These are phyloP conservation scores for Pandion haliaetus DNA, from an alignment of 2,113 vertebrate genomes.

Conservation along the genomic window DNA sequence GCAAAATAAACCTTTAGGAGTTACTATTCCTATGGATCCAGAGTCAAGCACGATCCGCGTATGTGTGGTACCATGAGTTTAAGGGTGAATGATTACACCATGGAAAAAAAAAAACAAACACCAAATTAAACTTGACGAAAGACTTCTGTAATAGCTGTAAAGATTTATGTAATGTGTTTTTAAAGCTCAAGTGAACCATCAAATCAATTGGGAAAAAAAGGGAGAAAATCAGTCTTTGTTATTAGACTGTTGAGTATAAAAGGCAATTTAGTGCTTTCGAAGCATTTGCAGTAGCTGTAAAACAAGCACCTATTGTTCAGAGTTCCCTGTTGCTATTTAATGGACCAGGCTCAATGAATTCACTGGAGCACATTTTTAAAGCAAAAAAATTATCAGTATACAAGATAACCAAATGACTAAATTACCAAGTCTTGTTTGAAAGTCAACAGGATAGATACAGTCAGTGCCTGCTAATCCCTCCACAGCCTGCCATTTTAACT, in stretches of 20 bases:
- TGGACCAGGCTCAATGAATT: slow-evolving; percentile 24
- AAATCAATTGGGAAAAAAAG: slow-evolving; percentile 37
- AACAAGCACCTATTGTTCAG: slow-evolving; percentile 64
- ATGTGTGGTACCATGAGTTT: not conserved
- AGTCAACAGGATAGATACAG: not conserved
- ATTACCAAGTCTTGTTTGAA: not conserved
- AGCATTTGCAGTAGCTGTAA: slow-evolving; percentile 54
- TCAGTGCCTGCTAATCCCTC: not conserved
- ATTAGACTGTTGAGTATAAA: slow-evolving; percentile 60
- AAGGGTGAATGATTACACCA: not conserved
- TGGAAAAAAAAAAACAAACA: not conserved
- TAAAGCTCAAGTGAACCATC: slow-evolving; percentile 63
- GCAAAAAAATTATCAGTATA: not conserved
- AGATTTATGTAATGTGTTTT: slow-evolving; percentile 63
- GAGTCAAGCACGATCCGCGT: not conserved
- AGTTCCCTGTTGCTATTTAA: slow-evolving; percentile 23
- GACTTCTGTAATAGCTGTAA: slow-evolving; percentile 44
- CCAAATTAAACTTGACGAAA: slow-evolving; percentile 52
- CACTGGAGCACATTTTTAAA: not conserved
- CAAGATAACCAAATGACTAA: not conserved
- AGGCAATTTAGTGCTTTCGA: slow-evolving; percentile 62
- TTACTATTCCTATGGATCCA: not conserved
- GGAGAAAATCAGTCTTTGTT: slow-evolving; percentile 60
- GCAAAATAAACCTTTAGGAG: not conserved
- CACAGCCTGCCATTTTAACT: not conserved